Evolutionary conservation across 2,797 vertebrate genomes (phyloP).

Genomic region (Anas bernieri): DNA sequence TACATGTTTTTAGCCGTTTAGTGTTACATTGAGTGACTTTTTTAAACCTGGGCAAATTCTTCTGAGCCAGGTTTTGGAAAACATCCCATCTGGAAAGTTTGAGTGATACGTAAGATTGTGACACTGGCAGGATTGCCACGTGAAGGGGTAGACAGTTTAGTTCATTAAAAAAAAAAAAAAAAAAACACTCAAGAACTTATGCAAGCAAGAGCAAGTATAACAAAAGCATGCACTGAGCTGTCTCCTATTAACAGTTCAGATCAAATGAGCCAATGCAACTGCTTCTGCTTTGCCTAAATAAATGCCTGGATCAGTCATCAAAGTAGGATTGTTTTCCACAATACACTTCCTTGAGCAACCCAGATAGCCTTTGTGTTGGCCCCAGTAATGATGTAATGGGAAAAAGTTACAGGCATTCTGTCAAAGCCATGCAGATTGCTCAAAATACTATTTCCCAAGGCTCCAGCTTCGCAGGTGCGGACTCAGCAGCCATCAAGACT

Average conservation of each 20-base stretch:
- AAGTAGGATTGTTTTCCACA: conserved; percentile 70
- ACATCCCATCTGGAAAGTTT: not conserved
- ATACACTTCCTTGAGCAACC: conserved; percentile 66
- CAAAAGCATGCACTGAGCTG: conserved; percentile 60
- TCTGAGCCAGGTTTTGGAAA: not conserved
- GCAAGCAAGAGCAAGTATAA: conserved; percentile 65
- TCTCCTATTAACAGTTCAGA: conserved; percentile 51
- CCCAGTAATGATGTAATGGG: conserved; percentile 81
- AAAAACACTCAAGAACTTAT: not conserved
- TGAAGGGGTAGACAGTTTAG: not conserved
- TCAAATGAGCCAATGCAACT: conserved; percentile 63
- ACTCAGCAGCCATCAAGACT: conserved; percentile 73
- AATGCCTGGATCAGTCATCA: conserved; percentile 69
- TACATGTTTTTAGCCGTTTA: not conserved
- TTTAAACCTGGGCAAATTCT: not conserved
- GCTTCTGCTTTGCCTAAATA: conserved; percentile 69
- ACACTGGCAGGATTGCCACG: not conserved
- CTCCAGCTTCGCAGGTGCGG: conserved; percentile 85
- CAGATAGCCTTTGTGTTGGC: conserved; percentile 70
- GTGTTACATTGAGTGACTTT: not conserved
- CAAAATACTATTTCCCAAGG: conserved; percentile 74
- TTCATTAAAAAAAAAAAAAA: not conserved
- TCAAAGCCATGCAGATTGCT: conserved; percentile 77
- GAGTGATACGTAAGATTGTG: conserved; percentile 20
- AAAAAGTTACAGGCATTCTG: conserved; percentile 76